phyloP scores from a whole-genome alignment of 2,113 vertebrate genomes.

The Alethe diademata region DNA sequence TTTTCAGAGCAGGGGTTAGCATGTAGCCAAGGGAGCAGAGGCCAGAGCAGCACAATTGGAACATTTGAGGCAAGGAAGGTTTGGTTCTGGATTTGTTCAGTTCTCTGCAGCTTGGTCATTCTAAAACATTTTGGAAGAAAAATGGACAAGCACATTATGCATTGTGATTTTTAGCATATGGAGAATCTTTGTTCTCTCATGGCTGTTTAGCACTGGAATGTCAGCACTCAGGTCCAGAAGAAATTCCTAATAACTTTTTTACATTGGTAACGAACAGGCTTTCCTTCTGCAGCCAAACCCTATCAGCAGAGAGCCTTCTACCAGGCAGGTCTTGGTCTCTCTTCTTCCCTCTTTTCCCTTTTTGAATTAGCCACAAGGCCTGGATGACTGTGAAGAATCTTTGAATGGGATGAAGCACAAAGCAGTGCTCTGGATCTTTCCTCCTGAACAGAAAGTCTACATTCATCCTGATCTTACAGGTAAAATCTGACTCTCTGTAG shows the following conservation, averaged over 20 bases:
- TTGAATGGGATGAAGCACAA: fast-evolving
- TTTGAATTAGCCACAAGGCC: neutral
- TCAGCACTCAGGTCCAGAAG: neutral
- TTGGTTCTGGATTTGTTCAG: neutral
- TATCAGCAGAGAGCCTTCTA: neutral
- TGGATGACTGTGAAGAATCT: neutral
- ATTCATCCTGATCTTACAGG: neutral
- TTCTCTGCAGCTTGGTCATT: neutral
- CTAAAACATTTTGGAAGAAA: neutral
- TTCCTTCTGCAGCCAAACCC: neutral
- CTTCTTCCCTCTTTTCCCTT: neutral
- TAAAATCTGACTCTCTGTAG: neutral
- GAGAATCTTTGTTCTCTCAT: neutral
- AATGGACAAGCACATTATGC: neutral
- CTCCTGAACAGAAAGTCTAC: neutral
- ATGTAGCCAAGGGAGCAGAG: neutral
- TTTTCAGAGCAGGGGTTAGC: neutral
- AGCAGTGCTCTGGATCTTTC: neutral
- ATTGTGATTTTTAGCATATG: neutral
- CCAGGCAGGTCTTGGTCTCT: fast-evolving
- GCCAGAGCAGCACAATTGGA: neutral
- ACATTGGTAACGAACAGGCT: fast-evolving
- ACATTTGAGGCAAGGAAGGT: neutral
- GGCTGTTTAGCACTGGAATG: neutral
- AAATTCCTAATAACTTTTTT: neutral